Evolutionary conservation across 35 echinoderm and acorn worm genomes (phyloP), one percentile per base, ranked within the genome.

Genomic region (Apostichopus japonicus): DNA sequence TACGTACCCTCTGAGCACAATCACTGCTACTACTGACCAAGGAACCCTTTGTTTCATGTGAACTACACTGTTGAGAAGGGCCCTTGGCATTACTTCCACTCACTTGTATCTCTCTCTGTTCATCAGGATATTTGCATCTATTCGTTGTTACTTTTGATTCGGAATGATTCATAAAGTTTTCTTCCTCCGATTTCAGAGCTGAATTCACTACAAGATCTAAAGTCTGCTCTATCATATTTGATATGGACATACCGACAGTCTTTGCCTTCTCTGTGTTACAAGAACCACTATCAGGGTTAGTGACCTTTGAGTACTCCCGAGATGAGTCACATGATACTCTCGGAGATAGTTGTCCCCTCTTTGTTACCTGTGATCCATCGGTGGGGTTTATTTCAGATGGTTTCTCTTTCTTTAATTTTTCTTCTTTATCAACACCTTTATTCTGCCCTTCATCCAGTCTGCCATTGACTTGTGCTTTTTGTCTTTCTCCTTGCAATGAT

Each of bases 141-240:
- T 92, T 44, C 5, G 79, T 44, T 5, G 44, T 89, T 54, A 54
- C 25, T 57, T 79, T 54, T 8, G 90, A 78, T 56, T 75, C 62
- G 22, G 90, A 22, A 16, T 92, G 67, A 25, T 23, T 72, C 13
- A 70, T 55, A 23, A 27, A 61, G 15, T 77, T 57, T 23, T 81
- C 75, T 59, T 86, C 80, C 1, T 83, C 62, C 3, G 52, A 54
- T 90, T 94, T 94, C 10, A 93, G 93, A 8, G 92, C 91, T 17
- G 96, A 82, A 53, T 89, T 92, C 14, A 98, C 83, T 8, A 95
- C 93, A 8, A 92, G 83, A 79, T 98, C 94, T n/a, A 98, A 83
- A 8, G 96, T 98, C 77, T 95, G 93, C 77, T 95, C 96, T 76
- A 98, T 95, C 96, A 98, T 98, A 72, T 93, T 98, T 1, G 96